Base-by-base conservation (phyloP, 2,888 invertebrate species). In the Acrobasis repandana region DNA sequence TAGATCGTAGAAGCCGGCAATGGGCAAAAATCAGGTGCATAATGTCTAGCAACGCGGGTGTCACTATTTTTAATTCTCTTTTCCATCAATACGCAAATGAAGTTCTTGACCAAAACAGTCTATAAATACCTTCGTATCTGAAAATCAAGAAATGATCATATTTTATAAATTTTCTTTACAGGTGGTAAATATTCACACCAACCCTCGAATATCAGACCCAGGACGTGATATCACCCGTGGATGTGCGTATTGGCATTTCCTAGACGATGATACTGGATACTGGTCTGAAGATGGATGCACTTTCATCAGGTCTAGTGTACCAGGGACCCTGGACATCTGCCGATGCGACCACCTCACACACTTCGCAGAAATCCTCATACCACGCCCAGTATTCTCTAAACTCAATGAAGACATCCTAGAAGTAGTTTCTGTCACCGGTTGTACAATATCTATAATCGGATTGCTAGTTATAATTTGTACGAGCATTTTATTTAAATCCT, bases 311-410 rank as follows among this genome's bases (percentile, higher is more conserved):
- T 59, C 71, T 5, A 64, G 66, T 3, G 58, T 69, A 0, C 61
- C 65, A 3, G 69, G 68, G 14, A 63, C 66, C 11, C 66, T 81
- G 18, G 83, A 85, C 59, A 64, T 76, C 33, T 92, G 92, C 60
- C 70, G 77, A 0, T 90, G 83, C 69, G 72, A 83, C 16, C 92
- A 91, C 70, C 75, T 92, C 48, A 90, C 90, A 2, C 88, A 90
- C 69, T 88, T 92, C 68, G 89, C 90, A 2, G 72, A 89, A 52
- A 69, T 91, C 6, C 71, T 90, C 11, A 59, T 68, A 61, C 72
- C 63, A 16, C 61, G 15, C 18, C 14, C 62, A 73, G 61, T 28
- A 60, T 72, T 67, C 62, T 73, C 70, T 28, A 71, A 71, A 56
- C 46, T 52, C 9, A 67, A 84, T 64, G 78, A 80, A 56, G 46